Evolutionary conservation across 35 echinoderm and acorn worm species (phyloP).

Genomic region (Diadema setosum): DNA sequence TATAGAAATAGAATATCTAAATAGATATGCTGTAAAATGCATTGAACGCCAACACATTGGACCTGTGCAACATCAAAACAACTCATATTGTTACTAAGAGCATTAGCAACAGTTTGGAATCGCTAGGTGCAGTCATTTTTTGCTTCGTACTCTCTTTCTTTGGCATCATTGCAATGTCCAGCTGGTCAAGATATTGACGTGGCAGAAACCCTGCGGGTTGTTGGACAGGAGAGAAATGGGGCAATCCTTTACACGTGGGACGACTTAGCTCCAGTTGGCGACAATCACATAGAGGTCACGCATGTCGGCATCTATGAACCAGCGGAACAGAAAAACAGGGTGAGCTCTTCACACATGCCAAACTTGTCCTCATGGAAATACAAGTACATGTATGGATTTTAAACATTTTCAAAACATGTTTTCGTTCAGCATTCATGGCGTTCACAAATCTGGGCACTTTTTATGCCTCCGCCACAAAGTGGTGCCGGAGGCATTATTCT

Average conservation of each 20-base stretch:
- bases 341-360: conserved; percentile 13
- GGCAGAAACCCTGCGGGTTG: neutral
- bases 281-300: conserved; percentile 15
- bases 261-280: conserved; percentile 25
- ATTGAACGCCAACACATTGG: too few relatives aligned
- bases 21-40: too few relatives aligned
- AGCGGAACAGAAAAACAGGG: conserved; percentile 46
- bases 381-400: neutral
- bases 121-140: too few relatives aligned
- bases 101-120: too few relatives aligned
- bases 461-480: too few relatives aligned
- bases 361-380: neutral
- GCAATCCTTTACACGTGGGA: conserved; percentile 54
- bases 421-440: neutral
- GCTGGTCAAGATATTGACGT: neutral
- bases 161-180: neutral
- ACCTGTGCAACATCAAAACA: too few relatives aligned
- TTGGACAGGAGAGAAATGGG: conserved; percentile 50
- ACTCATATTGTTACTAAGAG: too few relatives aligned
- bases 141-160: too few relatives aligned
- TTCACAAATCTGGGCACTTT: too few relatives aligned
- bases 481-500: too few relatives aligned
- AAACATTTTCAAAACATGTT: neutral
- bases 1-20: too few relatives aligned
- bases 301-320: conserved; percentile 60